phyloP scores from a whole-genome alignment of 2,113 vertebrate genomes.

The Indicator maculatus region DNA sequence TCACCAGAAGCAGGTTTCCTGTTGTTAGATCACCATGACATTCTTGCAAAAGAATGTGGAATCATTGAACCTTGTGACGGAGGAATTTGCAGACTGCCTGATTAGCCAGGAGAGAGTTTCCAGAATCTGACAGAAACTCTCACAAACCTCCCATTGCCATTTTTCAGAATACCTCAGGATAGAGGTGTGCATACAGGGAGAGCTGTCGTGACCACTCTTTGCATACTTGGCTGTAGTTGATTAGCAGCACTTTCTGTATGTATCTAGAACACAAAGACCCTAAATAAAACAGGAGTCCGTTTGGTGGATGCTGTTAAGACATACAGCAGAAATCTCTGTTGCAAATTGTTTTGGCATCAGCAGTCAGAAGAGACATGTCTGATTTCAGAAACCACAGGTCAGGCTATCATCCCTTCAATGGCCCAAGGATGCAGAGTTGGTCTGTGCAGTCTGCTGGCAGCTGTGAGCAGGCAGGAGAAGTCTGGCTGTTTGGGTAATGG shows the following conservation, averaged over 20 bases:
- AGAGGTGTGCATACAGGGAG: background rate
- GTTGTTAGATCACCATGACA: conserved; percentile 26
- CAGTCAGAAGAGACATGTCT: background rate
- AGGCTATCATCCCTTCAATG: background rate
- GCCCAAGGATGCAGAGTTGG: background rate
- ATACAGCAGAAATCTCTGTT: background rate
- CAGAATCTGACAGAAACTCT: background rate
- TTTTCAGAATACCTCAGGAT: background rate
- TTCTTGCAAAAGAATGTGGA: conserved; percentile 28
- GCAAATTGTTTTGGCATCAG: background rate
- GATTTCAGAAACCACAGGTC: background rate
- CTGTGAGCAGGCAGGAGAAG: background rate
- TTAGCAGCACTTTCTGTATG: rapidly evolving
- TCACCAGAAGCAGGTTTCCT: background rate
- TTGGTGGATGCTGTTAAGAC: background rate
- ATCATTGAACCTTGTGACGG: conserved; percentile 24
- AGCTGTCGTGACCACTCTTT: background rate
- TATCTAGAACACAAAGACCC: background rate
- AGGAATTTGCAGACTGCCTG: conserved; percentile 23
- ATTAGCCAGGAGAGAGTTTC: conserved; percentile 1
- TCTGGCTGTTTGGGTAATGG: background rate
- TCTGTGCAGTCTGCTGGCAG: background rate
- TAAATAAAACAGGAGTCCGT: rapidly evolving
- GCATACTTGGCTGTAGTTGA: background rate
- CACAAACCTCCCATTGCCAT: background rate